phyloP scores from a whole-genome alignment of 2,888 invertebrate species.

The Tenthredo scrophulariae region DNA sequence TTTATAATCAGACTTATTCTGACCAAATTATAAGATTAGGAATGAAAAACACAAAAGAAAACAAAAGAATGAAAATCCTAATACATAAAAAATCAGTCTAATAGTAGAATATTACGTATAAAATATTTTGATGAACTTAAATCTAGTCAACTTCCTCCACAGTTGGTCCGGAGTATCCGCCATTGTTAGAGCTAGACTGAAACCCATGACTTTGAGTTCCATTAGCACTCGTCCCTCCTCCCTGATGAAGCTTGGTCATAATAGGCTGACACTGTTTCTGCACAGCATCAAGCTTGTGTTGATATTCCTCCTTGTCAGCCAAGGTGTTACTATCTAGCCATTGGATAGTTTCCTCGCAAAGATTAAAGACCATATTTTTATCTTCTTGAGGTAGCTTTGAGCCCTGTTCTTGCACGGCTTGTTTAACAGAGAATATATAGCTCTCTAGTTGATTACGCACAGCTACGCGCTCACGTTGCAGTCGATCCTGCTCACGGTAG shows the following conservation, averaged over 20 bases:
- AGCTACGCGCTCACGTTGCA: conserved; percentile 83
- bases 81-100: neutral
- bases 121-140: conserved; percentile 6
- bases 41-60: neutral
- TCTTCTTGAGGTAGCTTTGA: conserved; percentile 80
- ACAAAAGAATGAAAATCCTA: neutral
- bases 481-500: conserved; percentile 86
- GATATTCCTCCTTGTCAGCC: conserved; percentile 84
- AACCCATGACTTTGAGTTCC: conserved; percentile 56
- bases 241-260: conserved; percentile 74
- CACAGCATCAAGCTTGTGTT: conserved; percentile 82
- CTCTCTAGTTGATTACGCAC: conserved; percentile 86
- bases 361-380: conserved; percentile 76
- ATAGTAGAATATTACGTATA: neutral
- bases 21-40: neutral
- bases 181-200: conserved; percentile 48
- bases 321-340: conserved; percentile 87
- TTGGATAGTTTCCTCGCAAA: conserved; percentile 82
- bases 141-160: conserved; percentile 79
- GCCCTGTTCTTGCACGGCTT: conserved; percentile 83
- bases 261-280: conserved; percentile 80
- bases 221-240: conserved; percentile 54
- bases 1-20: conserved; percentile 6
- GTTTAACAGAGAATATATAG: conserved; percentile 85
- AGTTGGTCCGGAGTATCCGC: conserved; percentile 76